phyloP scores from a whole-genome alignment of 2,797 vertebrate genomes.

The Crocodylus rhombifer region DNA sequence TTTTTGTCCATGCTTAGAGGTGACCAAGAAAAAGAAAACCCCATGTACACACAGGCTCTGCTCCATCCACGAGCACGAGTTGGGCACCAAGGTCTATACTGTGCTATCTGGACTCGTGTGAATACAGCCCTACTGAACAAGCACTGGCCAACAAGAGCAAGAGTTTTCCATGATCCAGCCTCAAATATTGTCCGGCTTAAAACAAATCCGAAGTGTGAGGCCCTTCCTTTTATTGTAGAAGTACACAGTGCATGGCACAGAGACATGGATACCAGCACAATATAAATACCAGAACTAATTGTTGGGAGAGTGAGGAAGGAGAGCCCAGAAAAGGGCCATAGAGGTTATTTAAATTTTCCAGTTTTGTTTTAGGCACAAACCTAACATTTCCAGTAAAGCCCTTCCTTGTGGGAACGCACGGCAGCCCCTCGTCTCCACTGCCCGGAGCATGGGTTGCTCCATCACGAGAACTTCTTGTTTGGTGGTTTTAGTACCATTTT shows the following conservation, averaged over 20 bases:
- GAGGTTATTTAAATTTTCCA: background rate
- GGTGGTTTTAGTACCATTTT: constrained; percentile 52
- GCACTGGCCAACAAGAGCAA: background rate
- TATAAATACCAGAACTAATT: background rate
- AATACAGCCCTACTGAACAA: background rate
- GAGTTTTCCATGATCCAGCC: background rate
- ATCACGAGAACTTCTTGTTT: constrained; percentile 25
- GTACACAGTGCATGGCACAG: background rate
- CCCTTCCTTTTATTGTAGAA: constrained; percentile 8
- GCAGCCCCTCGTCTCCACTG: background rate
- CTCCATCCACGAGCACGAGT: background rate
- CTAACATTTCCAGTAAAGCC: background rate
- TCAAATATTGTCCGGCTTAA: background rate
- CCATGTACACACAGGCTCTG: constrained; percentile 8
- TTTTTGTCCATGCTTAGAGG: constrained; percentile 40
- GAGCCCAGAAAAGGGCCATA: background rate
- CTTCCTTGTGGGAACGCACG: background rate
- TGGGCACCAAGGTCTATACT: background rate
- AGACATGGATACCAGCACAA: background rate
- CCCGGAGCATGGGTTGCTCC: background rate
- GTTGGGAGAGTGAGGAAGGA: background rate
- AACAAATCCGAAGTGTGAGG: background rate
- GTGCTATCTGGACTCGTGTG: background rate
- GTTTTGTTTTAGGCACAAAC: background rate
- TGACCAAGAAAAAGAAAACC: constrained; percentile 37